Conservation (phyloP, 2,113 vertebrate genomes). For the Octodon degus region DNA sequence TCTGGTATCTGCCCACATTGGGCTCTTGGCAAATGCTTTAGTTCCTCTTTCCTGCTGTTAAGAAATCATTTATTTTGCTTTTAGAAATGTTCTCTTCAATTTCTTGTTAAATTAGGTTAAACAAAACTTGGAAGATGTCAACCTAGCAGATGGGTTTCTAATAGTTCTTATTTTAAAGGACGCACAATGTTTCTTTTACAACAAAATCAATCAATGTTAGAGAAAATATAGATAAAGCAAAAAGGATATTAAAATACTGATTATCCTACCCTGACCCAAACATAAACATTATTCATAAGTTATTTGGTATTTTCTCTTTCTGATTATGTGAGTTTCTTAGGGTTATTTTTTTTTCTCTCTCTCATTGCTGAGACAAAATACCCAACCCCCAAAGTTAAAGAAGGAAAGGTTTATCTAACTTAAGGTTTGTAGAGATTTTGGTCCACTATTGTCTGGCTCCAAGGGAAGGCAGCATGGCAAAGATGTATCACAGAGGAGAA, state of each 20-base stretch:
- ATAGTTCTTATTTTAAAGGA: slow-evolving; percentile 35
- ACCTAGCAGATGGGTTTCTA: background rate
- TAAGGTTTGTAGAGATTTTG: background rate
- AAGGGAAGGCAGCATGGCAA: background rate
- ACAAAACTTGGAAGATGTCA: slow-evolving; percentile 30
- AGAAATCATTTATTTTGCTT: slow-evolving; percentile 48
- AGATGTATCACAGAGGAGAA: background rate
- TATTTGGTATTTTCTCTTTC: background rate
- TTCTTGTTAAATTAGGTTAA: slow-evolving; percentile 48
- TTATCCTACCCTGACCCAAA: background rate
- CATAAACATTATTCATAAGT: slow-evolving; percentile 24
- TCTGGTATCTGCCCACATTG: background rate
- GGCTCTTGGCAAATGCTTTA: background rate
- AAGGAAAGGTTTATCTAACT: background rate
- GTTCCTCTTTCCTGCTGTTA: slow-evolving; percentile 43
- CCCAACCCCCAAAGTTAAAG: background rate
- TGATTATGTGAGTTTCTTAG: background rate
- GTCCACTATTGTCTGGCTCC: background rate
- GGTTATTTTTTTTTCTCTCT: background rate
- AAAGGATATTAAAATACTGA: slow-evolving; percentile 18
- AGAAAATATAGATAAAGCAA: background rate
- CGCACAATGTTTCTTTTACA: background rate
- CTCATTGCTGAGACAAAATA: background rate
- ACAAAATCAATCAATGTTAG: background rate
- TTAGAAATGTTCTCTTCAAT: background rate